These are phyloP conservation scores for Molossus alvarezi DNA, from an alignment of 2,797 vertebrate genomes.

Conservation along the genomic window DNA sequence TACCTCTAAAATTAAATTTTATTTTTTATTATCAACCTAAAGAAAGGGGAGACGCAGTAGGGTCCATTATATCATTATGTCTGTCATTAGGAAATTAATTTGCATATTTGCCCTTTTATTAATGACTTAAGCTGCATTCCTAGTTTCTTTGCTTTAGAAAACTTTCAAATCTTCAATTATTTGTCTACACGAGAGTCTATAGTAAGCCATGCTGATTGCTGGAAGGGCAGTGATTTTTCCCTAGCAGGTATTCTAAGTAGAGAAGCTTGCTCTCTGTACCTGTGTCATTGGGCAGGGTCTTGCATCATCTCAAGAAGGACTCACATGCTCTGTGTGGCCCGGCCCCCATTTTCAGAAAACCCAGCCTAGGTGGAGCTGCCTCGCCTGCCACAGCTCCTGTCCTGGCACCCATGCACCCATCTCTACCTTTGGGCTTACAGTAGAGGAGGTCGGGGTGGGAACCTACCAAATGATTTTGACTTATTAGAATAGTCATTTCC, in stretches of 20 bases:
- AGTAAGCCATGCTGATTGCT: neutral
- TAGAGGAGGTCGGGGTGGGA: neutral
- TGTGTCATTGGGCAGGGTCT: neutral
- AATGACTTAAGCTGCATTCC: neutral
- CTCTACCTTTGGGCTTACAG: neutral
- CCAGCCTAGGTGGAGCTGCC: neutral
- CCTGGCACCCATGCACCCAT: neutral
- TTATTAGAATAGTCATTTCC: neutral
- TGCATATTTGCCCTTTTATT: neutral
- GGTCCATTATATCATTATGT: neutral
- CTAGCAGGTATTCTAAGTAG: neutral
- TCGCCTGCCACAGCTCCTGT: neutral
- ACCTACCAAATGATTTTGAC: neutral
- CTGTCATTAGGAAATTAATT: neutral
- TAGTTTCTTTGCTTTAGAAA: neutral
- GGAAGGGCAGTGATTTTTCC: neutral
- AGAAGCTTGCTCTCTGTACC: neutral
- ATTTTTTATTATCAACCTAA: conserved; percentile 20
- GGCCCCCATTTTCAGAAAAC: neutral
- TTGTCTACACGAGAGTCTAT: neutral
- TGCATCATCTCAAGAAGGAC: neutral
- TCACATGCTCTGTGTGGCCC: neutral
- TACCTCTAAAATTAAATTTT: conserved; percentile 28
- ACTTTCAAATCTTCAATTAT: neutral
- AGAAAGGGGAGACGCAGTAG: neutral